Conservation (phyloP, 2,113 vertebrate species). For the Cinclus mexicanus region DNA sequence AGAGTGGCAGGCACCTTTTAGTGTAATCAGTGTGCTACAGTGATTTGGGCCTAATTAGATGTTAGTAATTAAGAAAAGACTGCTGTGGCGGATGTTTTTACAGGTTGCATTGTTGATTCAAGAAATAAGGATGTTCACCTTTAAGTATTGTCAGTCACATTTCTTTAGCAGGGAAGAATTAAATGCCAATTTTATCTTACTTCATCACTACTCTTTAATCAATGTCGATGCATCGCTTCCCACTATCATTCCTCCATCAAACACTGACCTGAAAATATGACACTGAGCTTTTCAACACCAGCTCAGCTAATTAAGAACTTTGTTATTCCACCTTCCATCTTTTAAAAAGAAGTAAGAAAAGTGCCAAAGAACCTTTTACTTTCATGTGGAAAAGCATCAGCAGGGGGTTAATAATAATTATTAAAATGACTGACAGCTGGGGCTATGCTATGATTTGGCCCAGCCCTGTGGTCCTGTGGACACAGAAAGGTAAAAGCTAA, state of each 20-base stretch:
- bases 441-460: neutral
- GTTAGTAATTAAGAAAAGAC: conserved; percentile 41
- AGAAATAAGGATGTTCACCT: conserved; percentile 52
- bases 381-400: conserved; percentile 62
- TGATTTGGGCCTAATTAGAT: conserved; percentile 43
- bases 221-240: conserved; percentile 66
- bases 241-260: conserved; percentile 71
- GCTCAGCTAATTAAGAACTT: conserved; percentile 73
- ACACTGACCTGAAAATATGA: conserved; percentile 73
- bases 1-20: neutral
- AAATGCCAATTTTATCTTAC: conserved; percentile 78
- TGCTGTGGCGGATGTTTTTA: conserved; percentile 35
- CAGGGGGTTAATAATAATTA: conserved; percentile 69
- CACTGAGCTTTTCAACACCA: conserved; percentile 68
- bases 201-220: conserved; percentile 80
- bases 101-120: conserved; percentile 53
- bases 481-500: neutral
- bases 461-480: neutral
- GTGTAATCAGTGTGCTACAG: neutral
- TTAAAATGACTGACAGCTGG: conserved; percentile 27
- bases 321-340: conserved; percentile 62
- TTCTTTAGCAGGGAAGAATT: conserved; percentile 59
- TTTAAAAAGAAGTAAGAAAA: conserved; percentile 46
- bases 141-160: conserved; percentile 61
- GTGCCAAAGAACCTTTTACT: conserved; percentile 47